Evolutionary conservation across 37 sponge, comb jelly and placozoan species (phyloP), one percentile per base, ranked within the genome.

Genomic region (Ephydatia muelleri): DNA sequence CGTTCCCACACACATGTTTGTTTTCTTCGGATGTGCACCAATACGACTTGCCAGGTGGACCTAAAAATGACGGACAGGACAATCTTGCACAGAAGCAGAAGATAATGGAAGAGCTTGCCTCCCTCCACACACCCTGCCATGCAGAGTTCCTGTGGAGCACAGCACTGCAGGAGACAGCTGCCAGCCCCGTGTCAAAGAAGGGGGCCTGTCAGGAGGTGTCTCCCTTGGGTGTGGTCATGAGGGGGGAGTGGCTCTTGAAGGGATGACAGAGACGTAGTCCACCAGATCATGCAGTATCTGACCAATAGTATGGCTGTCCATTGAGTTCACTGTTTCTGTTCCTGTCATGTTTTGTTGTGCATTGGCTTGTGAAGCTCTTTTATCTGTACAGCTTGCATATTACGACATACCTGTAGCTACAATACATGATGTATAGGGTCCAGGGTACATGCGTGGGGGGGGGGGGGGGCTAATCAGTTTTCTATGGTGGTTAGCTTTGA

Each of bases 281-380:
- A 93, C 34, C 94, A 90, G 40, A 87, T 93, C 13, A 23, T 84
- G 28, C 94, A 93, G 69, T 88, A 90, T 28, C 27, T 90, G 0
- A 72, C 36, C 22, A 93, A 93, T 75, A 81, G 29, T 80, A 4
- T 84, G 21, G 6, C 9, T 6, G 70, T 69, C 4, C 28, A 69
- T 12, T 28, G 31, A 69, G 5, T 69, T 9, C 6, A 6, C 11
- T 31, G 28, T 28, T 30, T 31, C 70, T 30, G 9, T 69, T 69
- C 28, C 6, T 69, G 70, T 69, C 4, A 31, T 12, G 28, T 4
- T 69, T 69, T 69, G 11, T 30, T 73, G 31, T 35, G 34, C 47
- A n/a, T n/a, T 43, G 47, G 4, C 47, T 8, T 43, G 47, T n/a
- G n/a, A n/a, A n/a, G n/a, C n/a, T n/a, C n/a, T n/a, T n/a, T n/a